Conservation (phyloP, 2,113 vertebrate genomes). For the Prionailurus bengalensis region DNA sequence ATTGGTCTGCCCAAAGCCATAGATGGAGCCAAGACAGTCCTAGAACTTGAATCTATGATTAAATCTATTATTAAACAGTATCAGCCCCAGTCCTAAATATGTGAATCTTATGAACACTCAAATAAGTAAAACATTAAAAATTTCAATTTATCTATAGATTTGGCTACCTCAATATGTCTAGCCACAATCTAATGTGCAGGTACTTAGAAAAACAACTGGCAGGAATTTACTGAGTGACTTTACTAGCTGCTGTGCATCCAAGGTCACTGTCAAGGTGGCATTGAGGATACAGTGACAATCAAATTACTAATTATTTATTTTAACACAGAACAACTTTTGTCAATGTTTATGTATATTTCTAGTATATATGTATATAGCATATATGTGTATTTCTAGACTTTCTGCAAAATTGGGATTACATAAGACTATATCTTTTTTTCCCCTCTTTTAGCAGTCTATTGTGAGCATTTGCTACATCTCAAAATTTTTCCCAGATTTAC, state of each 20-base stretch:
- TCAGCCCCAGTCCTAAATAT: neutral
- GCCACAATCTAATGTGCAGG: neutral
- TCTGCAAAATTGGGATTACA: neutral
- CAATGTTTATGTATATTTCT: neutral
- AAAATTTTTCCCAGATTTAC: neutral
- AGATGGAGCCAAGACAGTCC: neutral
- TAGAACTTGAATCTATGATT: neutral
- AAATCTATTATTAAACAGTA: neutral
- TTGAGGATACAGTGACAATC: neutral
- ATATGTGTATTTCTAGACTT: neutral
- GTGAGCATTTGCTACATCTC: neutral
- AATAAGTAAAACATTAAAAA: constrained; percentile 21
- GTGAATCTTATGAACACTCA: neutral
- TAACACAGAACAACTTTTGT: neutral
- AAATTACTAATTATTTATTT: neutral
- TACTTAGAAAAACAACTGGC: neutral
- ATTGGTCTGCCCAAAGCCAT: neutral
- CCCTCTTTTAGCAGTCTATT: neutral
- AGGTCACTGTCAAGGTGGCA: neutral
- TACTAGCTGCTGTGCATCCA: neutral
- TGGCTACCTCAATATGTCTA: neutral
- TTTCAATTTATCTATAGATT: neutral
- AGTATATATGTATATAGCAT: too few species aligned
- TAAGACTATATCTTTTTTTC: neutral
- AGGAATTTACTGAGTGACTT: neutral